A percentile compares a stretch with the other conserved stretches of the same genome.
Evolutionary conservation across 2,797 vertebrate species (phyloP).

Genomic region (Phataginus tetradactyla): DNA sequence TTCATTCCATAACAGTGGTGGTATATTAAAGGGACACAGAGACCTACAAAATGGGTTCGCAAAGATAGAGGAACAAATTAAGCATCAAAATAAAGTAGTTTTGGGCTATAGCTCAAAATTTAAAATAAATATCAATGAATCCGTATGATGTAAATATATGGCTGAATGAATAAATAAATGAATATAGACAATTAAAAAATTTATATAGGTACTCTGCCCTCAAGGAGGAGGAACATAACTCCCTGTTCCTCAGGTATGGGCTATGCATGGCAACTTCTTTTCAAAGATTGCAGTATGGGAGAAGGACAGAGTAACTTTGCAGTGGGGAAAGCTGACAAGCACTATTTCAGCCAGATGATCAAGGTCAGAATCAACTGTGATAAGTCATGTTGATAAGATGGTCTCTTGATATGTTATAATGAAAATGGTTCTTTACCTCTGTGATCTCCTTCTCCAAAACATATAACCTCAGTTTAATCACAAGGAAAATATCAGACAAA

Average conservation of each 20-base stretch:
- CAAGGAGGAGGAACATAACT: background rate
- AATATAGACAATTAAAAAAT: background rate
- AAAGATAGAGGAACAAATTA: background rate
- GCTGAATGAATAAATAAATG: background rate
- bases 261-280: background rate
- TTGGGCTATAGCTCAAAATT: background rate
- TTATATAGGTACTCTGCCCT: background rate
- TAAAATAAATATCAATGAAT: background rate
- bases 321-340: background rate
- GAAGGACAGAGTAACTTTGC: background rate
- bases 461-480: background rate
- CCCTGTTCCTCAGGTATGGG: background rate
- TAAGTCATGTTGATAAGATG: background rate
- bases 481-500: background rate
- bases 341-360: background rate
- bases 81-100: background rate
- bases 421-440: background rate
- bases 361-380: background rate
- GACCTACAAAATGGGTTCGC: background rate
- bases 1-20: background rate
- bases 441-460: background rate
- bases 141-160: background rate
- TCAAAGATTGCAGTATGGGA: background rate
- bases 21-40: background rate
- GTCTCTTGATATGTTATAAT: background rate